Conservation (phyloP, 2,113 vertebrate species). For the Micronycteris hirsuta region DNA sequence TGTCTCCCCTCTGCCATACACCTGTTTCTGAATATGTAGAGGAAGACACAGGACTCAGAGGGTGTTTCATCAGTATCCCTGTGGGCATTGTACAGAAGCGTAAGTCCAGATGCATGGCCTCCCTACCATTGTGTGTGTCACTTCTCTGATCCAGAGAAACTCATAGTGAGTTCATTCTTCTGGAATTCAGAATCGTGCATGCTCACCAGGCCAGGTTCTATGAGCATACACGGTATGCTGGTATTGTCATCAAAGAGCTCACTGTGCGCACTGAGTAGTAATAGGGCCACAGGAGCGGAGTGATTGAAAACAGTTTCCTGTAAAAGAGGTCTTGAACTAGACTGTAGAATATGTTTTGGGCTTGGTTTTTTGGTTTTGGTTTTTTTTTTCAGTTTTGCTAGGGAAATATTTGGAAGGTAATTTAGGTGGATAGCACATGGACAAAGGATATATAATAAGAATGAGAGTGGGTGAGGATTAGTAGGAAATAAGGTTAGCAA, state of each 20-base stretch:
- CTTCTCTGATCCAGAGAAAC: not conserved
- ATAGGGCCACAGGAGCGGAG: not conserved
- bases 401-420: not conserved
- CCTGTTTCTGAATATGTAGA: not conserved
- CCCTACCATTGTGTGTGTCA: not conserved
- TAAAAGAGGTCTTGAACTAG: not conserved
- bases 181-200: fast-evolving
- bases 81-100: not conserved
- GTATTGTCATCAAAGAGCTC: not conserved
- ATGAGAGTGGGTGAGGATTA: not conserved
- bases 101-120: not conserved
- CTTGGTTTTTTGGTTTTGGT: too few species aligned
- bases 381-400: not conserved
- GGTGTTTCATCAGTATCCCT: not conserved
- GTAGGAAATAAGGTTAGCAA: not conserved
- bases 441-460: not conserved
- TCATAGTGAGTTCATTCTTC: not conserved
- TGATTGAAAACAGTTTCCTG: not conserved
- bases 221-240: not conserved
- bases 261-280: not conserved
- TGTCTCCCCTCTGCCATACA: not conserved
- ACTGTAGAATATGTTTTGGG: not conserved
- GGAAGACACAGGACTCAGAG: not conserved
- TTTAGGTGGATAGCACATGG: not conserved
- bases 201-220: not conserved